These are phyloP conservation scores for Australoheros facetus DNA, from an alignment of 2,797 vertebrate species.

Conservation along the genomic window DNA sequence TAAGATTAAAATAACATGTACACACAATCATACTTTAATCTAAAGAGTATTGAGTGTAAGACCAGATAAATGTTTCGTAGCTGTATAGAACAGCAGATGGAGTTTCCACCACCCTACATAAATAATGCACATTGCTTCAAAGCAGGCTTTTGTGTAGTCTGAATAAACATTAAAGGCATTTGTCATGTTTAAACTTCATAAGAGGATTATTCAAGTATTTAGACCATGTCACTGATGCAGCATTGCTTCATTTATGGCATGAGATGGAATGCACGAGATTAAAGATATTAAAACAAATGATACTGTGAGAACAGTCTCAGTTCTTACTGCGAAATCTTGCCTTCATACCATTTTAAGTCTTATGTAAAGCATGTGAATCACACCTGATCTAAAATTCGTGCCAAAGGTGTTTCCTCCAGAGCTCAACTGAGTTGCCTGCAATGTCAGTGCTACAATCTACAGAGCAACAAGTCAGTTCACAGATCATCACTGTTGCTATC, in stretches of 20 bases:
- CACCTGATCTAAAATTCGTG: neutral
- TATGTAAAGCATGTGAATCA: neutral
- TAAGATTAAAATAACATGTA: conserved; percentile 15
- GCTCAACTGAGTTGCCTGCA: neutral
- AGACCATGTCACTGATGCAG: neutral
- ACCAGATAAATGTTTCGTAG: neutral
- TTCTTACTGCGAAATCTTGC: neutral
- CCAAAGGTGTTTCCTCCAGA: neutral
- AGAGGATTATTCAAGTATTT: neutral
- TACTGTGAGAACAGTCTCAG: neutral
- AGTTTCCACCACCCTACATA: neutral
- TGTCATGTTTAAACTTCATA: neutral
- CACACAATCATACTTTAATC: neutral
- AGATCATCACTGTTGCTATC: neutral
- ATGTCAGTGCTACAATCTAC: neutral
- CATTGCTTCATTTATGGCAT: neutral
- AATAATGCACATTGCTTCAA: neutral
- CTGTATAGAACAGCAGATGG: neutral
- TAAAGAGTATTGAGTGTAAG: neutral
- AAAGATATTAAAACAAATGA: neutral
- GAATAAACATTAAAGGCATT: neutral
- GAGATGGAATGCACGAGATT: neutral
- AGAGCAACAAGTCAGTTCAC: neutral
- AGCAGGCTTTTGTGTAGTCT: neutral
- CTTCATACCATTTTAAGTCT: neutral